Base-by-base conservation (phyloP, 2,113 vertebrate genomes). In the Brienomyrus longianalis region DNA sequence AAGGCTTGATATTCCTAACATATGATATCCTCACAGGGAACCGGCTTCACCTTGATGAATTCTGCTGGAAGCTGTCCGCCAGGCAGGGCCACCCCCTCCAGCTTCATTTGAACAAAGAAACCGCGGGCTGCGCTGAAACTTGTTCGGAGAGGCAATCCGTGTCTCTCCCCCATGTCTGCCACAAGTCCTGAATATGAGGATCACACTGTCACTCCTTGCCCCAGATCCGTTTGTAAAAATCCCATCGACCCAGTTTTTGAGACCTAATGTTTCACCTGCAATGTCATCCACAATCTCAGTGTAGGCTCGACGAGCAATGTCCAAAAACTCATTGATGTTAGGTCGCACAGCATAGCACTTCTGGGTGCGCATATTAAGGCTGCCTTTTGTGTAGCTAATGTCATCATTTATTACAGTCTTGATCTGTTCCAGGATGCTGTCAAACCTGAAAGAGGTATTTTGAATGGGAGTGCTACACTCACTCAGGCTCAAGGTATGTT, bases 241-340 rank as follows among this genome's bases (percentile, higher is more conserved):
- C 7, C 70, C 48, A 54, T 23, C 19, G 17, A 23, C 47, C 8
- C 21, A 27, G 17, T 56, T 77, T 89, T 66, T 52, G 21, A 35
- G 17, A 87, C 15, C 86, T 35, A 59, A 80, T 17, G 83, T 45
- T n/a, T 66, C 95, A 99, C 98, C 98, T 96, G 98, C 96, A 93
- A 99, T 98, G 94, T 99, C 98, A 89, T 99, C 98, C 90, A 99
- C 97, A 88, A 99, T 98, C 92, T 99, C 98, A 21, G 98, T 98
- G 92, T 99, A 99, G 15, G 97, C 98, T 92, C 96, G 96, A 52
- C 98, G 96, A 43, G 98, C 96, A 92, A 99, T 98, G 90, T 99
- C 98, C 5, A 99, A 97, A 93, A 98, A 98, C 92, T 98, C 98
- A 48, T 96, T 99, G 92, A 99, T 95, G 90, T 98, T 97, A 1